Evolutionary conservation across 1,140 invertebrate species (phyloP).

Genomic region (Platyscapa corneri): DNA sequence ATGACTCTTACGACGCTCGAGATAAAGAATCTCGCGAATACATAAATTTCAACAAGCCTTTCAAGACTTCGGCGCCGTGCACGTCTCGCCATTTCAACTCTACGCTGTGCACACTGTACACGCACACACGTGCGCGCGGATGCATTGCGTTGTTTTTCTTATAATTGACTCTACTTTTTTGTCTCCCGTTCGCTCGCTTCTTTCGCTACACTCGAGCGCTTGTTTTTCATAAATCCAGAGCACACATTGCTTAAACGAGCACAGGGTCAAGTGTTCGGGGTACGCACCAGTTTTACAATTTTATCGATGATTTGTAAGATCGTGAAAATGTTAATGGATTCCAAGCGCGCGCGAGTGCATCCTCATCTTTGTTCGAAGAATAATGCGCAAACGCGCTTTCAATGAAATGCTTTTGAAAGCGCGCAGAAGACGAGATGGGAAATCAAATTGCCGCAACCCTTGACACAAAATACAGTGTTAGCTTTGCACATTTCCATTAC

Average conservation of each 20-base stretch:
- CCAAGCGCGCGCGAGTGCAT: too few relatives aligned
- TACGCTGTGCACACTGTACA: background rate
- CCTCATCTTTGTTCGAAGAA: too few relatives aligned
- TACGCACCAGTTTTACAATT: background rate
- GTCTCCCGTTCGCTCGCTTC: background rate
- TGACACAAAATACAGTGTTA: too few relatives aligned
- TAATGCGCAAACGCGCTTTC: background rate
- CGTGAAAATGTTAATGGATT: background rate
- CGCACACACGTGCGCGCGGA: background rate
- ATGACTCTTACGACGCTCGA: background rate
- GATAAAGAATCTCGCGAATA: conserved; percentile 9
- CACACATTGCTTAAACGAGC: background rate
- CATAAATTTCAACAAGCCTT: background rate
- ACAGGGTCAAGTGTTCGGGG: background rate
- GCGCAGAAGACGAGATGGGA: too few relatives aligned
- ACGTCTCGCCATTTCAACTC: background rate
- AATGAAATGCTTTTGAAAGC: too few relatives aligned
- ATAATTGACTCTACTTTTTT: background rate
- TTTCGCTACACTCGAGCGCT: background rate
- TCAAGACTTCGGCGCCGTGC: background rate
- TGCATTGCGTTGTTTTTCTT: background rate
- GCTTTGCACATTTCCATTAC: too few relatives aligned
- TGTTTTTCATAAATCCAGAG: background rate
- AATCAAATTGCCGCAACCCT: too few relatives aligned
- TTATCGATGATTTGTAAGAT: background rate